Evolutionary conservation across 2,888 invertebrate species (phyloP).

Genomic region (Polia nebulosa): DNA sequence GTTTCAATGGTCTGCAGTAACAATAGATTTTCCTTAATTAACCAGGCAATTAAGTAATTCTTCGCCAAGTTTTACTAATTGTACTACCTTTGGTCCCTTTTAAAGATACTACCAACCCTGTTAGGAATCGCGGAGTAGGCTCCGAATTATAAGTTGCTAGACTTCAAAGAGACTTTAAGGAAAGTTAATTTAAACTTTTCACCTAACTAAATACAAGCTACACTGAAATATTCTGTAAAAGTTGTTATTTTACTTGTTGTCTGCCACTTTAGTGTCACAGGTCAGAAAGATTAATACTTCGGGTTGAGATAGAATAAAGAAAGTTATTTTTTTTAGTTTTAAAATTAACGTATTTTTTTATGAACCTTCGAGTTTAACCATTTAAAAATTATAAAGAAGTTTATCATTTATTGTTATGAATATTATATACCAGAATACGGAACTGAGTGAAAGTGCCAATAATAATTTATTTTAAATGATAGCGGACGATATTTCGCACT

Average conservation of each 20-base stretch:
- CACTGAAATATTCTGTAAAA: constrained; percentile 41
- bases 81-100: constrained; percentile 40
- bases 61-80: constrained; percentile 54
- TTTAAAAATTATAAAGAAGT: background rate
- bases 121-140: constrained; percentile 50
- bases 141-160: constrained; percentile 62
- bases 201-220: constrained; percentile 47
- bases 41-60: constrained; percentile 38
- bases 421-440: constrained; percentile 4
- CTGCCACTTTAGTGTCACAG: constrained; percentile 10
- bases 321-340: constrained; percentile 10
- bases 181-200: constrained; percentile 66
- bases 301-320: constrained; percentile 6
- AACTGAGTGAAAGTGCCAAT: constrained; percentile 16
- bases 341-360: background rate
- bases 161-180: constrained; percentile 56
- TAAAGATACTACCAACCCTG: constrained; percentile 34
- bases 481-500: constrained; percentile 15
- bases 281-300: constrained; percentile 21
- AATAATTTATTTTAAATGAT: constrained; percentile 28
- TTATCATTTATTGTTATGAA: constrained; percentile 9
- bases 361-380: background rate
- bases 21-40: constrained; percentile 52
- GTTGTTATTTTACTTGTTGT: constrained; percentile 45
- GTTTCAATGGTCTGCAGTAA: constrained; percentile 33